Evolutionary conservation across 2,113 vertebrate genomes (phyloP).

Genomic region (Phaethornis superciliosus): DNA sequence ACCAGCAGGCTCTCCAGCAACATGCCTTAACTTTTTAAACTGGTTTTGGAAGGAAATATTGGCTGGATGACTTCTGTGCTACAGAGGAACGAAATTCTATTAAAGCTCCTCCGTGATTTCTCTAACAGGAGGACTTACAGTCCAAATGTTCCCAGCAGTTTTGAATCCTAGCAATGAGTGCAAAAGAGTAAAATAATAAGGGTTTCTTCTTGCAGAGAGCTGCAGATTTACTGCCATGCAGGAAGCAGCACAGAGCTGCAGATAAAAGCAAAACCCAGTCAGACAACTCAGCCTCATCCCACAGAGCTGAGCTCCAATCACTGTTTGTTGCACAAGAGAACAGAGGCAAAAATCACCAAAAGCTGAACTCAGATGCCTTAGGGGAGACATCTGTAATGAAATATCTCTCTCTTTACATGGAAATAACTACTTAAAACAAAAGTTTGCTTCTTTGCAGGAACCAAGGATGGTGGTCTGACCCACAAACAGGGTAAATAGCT

Average conservation of each 20-base stretch:
- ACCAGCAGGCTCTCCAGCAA: not conserved
- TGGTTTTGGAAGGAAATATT: not conserved
- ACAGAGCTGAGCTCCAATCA: not conserved
- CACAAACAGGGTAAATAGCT: not conserved
- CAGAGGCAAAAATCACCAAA: not conserved
- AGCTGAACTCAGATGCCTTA: not conserved
- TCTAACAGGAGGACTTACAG: not conserved
- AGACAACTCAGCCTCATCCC: not conserved
- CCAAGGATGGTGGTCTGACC: not conserved
- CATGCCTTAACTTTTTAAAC: fast-evolving
- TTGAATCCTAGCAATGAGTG: not conserved
- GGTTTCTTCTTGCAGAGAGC: not conserved
- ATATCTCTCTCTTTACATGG: not conserved
- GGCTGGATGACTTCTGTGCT: not conserved
- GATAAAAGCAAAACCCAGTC: not conserved
- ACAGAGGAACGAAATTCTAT: not conserved
- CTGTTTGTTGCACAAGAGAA: not conserved
- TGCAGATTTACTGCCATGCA: not conserved
- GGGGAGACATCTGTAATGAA: not conserved
- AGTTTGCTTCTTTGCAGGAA: not conserved
- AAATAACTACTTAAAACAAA: not conserved
- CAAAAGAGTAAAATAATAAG: not conserved
- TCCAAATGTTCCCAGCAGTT: not conserved
- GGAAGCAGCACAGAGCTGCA: not conserved
- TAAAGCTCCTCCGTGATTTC: not conserved